phyloP scores from a whole-genome alignment of 2,888 invertebrate species.

The Litoditis marina region DNA sequence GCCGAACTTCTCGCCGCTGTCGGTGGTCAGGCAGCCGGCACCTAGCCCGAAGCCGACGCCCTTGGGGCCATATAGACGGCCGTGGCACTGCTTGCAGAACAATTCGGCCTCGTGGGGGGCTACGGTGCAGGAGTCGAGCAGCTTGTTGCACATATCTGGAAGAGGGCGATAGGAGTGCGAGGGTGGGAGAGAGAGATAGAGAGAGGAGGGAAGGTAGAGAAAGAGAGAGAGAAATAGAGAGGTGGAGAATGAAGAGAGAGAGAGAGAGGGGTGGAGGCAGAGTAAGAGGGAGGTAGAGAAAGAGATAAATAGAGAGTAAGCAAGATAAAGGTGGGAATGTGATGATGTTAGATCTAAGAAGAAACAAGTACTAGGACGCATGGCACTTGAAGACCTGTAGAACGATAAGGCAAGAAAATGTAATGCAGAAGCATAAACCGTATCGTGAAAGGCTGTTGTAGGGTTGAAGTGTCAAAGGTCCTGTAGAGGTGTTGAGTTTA shows the following conservation, averaged over 20 bases:
- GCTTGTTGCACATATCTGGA: constrained; percentile 80
- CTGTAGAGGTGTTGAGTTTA: too few relatives aligned
- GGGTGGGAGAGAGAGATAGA: neutral
- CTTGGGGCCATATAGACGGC: constrained; percentile 94
- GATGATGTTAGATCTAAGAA: too few relatives aligned
- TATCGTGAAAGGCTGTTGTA: too few relatives aligned
- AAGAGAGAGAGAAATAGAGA: neutral
- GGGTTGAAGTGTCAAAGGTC: too few relatives aligned
- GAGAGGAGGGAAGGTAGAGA: neutral
- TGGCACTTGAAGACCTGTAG: too few relatives aligned
- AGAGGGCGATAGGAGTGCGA: neutral
- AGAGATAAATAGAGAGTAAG: constrained; percentile 2
- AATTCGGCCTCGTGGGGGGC: constrained; percentile 89
- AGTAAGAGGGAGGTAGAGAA: neutral
- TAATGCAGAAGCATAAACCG: too few relatives aligned
- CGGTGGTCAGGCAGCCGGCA: constrained; percentile 93
- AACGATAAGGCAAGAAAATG: too few relatives aligned
- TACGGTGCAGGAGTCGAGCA: constrained; percentile 89
- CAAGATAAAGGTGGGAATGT: too few relatives aligned
- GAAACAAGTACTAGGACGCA: too few relatives aligned
- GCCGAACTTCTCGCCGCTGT: constrained; percentile 83
- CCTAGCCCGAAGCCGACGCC: constrained; percentile 96
- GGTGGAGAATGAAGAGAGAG: neutral
- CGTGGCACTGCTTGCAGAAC: constrained; percentile 91
- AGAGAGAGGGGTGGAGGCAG: neutral